phyloP scores from a whole-genome alignment of 2,113 vertebrate genomes.

The Halichoerus grypus region DNA sequence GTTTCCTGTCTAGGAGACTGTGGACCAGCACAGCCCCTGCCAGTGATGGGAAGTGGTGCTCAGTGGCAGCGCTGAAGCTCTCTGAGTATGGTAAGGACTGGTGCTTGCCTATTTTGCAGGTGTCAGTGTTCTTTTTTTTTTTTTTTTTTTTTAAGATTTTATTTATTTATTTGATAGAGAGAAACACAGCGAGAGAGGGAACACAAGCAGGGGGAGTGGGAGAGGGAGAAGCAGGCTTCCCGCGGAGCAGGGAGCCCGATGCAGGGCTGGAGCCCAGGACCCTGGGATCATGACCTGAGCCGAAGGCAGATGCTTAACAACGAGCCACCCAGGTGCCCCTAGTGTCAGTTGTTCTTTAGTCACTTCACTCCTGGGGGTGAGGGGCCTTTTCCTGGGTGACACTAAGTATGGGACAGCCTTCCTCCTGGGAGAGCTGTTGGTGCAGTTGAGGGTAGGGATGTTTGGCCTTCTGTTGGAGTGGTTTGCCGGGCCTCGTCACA shows the following conservation, averaged over 20 bases:
- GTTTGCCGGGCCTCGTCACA: background rate
- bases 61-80: background rate
- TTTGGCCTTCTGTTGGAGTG: background rate
- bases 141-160: too few species aligned
- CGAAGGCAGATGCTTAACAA: too few species aligned
- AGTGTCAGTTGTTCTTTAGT: background rate
- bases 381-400: background rate
- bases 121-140: background rate
- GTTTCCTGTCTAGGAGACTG: slow-evolving; percentile 66
- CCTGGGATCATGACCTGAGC: too few species aligned
- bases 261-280: too few species aligned
- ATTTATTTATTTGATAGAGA: too few species aligned
- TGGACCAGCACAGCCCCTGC: background rate
- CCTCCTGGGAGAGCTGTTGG: background rate
- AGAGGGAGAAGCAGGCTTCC: too few species aligned
- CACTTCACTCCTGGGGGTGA: background rate
- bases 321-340: too few species aligned
- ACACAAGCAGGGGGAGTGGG: too few species aligned
- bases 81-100: slow-evolving; percentile 85
- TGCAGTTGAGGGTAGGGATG: background rate
- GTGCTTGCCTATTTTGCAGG: background rate
- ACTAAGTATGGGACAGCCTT: background rate
- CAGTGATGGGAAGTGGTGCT: slow-evolving; percentile 48
- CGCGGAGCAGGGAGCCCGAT: too few species aligned
- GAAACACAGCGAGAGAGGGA: too few species aligned